Evolutionary conservation across 2,113 vertebrate species (phyloP).

Genomic region (Pseudorhombus dupliciocellatus): DNA sequence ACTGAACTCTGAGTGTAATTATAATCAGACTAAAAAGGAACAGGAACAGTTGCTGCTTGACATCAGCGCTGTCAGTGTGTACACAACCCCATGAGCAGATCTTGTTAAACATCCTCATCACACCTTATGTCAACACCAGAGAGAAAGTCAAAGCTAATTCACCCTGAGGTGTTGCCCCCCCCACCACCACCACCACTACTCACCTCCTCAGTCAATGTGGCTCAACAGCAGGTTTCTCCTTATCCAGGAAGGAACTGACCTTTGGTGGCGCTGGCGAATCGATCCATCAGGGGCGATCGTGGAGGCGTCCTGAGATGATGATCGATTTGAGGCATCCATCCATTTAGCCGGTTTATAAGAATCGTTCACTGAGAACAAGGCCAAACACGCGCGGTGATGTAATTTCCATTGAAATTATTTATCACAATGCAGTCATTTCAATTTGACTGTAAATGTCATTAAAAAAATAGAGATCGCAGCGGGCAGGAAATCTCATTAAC

Average conservation of each 20-base stretch:
- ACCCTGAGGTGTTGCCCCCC: not conserved
- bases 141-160: slow-evolving; percentile 6
- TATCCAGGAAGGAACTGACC: slow-evolving; percentile 57
- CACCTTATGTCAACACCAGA: not conserved
- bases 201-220: slow-evolving; percentile 9
- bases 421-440: not conserved
- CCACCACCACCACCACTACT: not conserved
- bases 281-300: slow-evolving; percentile 31
- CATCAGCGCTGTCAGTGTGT: not conserved
- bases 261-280: slow-evolving; percentile 37
- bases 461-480: slow-evolving; percentile 14
- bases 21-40: not conserved
- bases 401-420: slow-evolving; percentile 14
- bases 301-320: slow-evolving; percentile 20
- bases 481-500: slow-evolving; percentile 48
- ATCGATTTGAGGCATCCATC: slow-evolving; percentile 7
- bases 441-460: slow-evolving; percentile 2
- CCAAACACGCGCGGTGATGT: not conserved
- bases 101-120: not conserved
- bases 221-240: slow-evolving; percentile 59
- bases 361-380: not conserved
- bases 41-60: not conserved
- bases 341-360: slow-evolving; percentile 5
- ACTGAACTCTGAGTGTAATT: not conserved
- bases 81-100: too few species aligned